Conservation (phyloP, 2,888 invertebrate species). For the Schrankia costaestrigalis region DNA sequence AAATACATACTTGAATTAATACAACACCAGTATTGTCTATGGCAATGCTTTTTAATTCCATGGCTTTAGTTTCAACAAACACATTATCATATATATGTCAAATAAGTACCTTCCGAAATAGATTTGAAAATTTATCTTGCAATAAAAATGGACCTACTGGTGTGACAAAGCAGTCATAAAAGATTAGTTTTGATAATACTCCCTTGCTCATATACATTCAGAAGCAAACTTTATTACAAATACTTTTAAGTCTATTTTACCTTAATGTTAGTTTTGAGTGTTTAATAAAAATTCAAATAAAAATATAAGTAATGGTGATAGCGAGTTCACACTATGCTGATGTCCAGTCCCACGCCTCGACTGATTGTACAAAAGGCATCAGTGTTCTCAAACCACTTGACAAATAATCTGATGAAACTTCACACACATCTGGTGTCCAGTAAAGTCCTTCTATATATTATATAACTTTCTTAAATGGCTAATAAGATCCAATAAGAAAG, state of each 20-base stretch:
- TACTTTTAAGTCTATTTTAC: constrained; percentile 19
- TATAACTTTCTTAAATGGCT: too few species aligned
- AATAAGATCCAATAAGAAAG: too few species aligned
- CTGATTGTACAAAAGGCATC: constrained; percentile 34
- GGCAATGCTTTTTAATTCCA: constrained; percentile 42
- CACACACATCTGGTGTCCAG: constrained; percentile 11
- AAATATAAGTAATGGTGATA: constrained; percentile 67
- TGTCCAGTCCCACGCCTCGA: constrained; percentile 56
- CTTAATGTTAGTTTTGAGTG: constrained; percentile 32
- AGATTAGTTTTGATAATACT: constrained; percentile 39
- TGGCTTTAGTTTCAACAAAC: constrained; percentile 42
- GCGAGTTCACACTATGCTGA: constrained; percentile 61
- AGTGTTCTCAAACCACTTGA: constrained; percentile 53
- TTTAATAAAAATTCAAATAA: constrained; percentile 59
- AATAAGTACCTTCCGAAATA: constrained; percentile 44
- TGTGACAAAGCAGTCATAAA: constrained; percentile 43
- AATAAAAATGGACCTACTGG: constrained; percentile 51
- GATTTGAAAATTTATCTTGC: constrained; percentile 45
- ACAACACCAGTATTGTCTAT: constrained; percentile 20
- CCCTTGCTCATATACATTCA: constrained; percentile 11
- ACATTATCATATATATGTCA: constrained; percentile 51
- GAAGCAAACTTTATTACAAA: constrained; percentile 29
- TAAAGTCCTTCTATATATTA: too few species aligned
- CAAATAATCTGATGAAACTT: constrained; percentile 28
- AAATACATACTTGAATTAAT: constrained; percentile 24